Base-by-base conservation (phyloP, 2,113 vertebrate genomes). In the Lota lota region DNA sequence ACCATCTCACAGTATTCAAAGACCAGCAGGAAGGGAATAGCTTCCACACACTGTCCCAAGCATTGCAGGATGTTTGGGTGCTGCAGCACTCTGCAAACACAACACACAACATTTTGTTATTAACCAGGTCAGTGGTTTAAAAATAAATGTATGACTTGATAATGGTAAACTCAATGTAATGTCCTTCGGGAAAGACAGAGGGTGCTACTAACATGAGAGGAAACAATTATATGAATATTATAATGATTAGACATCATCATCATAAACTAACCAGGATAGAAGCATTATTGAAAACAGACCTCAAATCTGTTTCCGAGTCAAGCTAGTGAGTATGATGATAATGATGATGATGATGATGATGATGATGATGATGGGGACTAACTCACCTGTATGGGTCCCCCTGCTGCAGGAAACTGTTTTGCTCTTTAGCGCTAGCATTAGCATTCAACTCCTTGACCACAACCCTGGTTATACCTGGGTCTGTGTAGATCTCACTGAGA, bases 1-100 rank as follows among this genome's bases (percentile, higher is more conserved):
- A 99, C 97, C 95, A 98, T 91, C 82, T 99, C 95, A 87, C 95
- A 96, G 88, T 96, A 96, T 75, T 99, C 97, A 82, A 98, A 98
- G 64, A 98, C 94, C 69, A 98, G 88, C 63, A 99, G 93, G 68
- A 95, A 98, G 67, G 97, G 97, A 76, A 98, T 94, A 7, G 95
- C 95, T 86, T 99, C 97, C 5, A 97, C 93, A 78, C 95, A 98
- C 15, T 97, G 97, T 14, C 97, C 96, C 22, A 96, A 83, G 76
- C 97, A 99, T 67, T 95, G 95, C 70, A 98, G 94, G 76, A 99
- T 88, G 72, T 99, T 98, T 6, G 97, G 97, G 81, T 99, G 97
- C 85, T 96, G 88, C 81, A 93, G 80, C 50, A 93, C 90, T 81
- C 92, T 93, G 74, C 22, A 21, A 69, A 5, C 53, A 56, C 53